Evolutionary conservation across 2,888 invertebrate genomes (phyloP), one percentile per base, ranked within the genome.

Genomic region (Brachylomia viminalis): DNA sequence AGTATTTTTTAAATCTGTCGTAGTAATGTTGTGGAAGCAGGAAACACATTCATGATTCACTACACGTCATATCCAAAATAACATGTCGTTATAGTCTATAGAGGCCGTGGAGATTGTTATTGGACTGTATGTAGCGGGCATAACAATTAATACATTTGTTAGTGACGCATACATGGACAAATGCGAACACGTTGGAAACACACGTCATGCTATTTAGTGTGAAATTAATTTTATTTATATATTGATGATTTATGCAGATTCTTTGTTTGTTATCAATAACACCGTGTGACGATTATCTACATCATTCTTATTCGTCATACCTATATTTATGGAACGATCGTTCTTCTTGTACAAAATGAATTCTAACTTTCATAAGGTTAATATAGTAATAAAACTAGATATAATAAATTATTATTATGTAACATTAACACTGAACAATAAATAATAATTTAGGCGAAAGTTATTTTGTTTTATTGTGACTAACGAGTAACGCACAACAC

Each of bases 391-490:
- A 75, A 81, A 78, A 68, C 27, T 80, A 79, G 77, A 54, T 76
- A 8, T 84, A 88, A 66, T 88, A 88, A 88, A 83, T 88, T 88
- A 88, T 88, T 87, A 75, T 86, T 83, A 71, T 87, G 83, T 83
- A 87, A 80, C 68, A 75, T 76, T 87, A 80, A 87, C 65, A 81
- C 58, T 80, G 38, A 79, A 80, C 56, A 87, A 86, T 84, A 88
- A 84, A 88, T 82, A 66, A 64, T 83, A 72, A 68, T 78, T 66
- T 77, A 80, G 73, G 76, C 15, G 56, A 67, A 84, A 72, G 17
- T 52, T 49, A 78, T 77, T 79, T 77, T 82, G 80, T 87, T 88
- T 88, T 61, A 47, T 72, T 85, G 59, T 72, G 78, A 79, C 15
- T 68, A 61, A 80, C 59, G 33, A 62, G 45, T 45, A 56, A 49